These are phyloP conservation scores for Pocillopora damicornis DNA, from an alignment of 64 coral and sea anemone genomes.

Conservation along the genomic window DNA sequence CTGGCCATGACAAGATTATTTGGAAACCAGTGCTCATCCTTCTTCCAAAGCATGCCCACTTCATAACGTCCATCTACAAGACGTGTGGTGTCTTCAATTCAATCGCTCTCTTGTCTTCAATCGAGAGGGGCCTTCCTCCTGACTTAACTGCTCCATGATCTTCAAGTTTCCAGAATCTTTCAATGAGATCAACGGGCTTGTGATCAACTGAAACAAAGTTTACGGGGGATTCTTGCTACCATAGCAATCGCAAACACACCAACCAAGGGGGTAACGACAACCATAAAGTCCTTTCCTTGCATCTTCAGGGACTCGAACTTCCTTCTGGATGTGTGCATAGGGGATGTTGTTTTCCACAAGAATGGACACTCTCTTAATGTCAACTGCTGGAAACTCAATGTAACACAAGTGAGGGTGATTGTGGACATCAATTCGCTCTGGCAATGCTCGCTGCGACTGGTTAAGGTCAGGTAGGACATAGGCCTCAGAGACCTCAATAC, in stretches of 20 bases:
- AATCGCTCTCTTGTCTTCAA: slow-evolving; percentile 43
- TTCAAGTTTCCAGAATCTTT: slow-evolving; percentile 42
- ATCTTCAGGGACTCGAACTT: slow-evolving; percentile 46
- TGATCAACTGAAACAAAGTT: slow-evolving; percentile 37
- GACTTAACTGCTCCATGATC: slow-evolving; percentile 8
- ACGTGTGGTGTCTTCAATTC: slow-evolving; percentile 55
- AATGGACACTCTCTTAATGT: slow-evolving; percentile 56
- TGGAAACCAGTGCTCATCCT: slow-evolving; percentile 22
- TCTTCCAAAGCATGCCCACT: slow-evolving; percentile 48
- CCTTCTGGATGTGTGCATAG: slow-evolving; percentile 44
- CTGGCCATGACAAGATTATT: slow-evolving; percentile 33
- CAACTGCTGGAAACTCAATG: slow-evolving; percentile 49
- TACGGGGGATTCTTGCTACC: background rate
- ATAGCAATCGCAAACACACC: slow-evolving; percentile 10
- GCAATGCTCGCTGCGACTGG: slow-evolving; percentile 8
- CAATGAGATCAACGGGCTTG: background rate
- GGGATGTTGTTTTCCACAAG: slow-evolving; percentile 55
- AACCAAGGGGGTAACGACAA: slow-evolving; percentile 44
- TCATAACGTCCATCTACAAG: slow-evolving; percentile 47
- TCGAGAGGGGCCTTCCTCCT: slow-evolving; percentile 1
- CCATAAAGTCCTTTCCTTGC: slow-evolving; percentile 41
- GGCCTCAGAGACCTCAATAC: slow-evolving; percentile 31
- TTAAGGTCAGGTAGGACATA: slow-evolving; percentile 50
- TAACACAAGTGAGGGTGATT: slow-evolving; percentile 6
- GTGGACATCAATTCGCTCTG: slow-evolving; percentile 33